A percentile compares a stretch with the other conserved stretches of the same genome.
phyloP scores from a whole-genome alignment of 1,140 invertebrate genomes.

The Dreissena polymorpha region DNA sequence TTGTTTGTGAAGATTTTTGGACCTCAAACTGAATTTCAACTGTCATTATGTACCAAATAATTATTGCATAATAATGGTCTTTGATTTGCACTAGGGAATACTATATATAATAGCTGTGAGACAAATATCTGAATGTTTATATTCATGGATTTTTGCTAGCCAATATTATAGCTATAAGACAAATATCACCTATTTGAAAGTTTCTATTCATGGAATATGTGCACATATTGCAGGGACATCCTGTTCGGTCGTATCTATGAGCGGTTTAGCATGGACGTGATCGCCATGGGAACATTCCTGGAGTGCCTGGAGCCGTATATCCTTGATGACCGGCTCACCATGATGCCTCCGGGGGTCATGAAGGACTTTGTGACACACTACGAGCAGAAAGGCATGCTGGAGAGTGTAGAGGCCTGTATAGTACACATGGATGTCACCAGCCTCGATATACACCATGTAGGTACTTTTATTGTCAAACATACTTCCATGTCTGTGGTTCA shows the following conservation, averaged over 20 bases:
- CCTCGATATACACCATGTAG: constrained; percentile 93
- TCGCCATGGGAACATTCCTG: constrained; percentile 80
- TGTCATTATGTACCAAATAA: no score
- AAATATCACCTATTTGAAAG: no score
- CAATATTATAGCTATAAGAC: no score
- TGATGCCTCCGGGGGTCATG: constrained; percentile 82
- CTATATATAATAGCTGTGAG: no score
- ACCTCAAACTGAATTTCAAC: no score
- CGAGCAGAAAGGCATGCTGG: constrained; percentile 79
- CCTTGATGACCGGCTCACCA: constrained; percentile 80
- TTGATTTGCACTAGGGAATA: no score
- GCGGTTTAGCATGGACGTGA: constrained; percentile 77
- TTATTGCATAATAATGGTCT: no score
- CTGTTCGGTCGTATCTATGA: constrained; percentile 81
- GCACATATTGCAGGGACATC: constrained; percentile 73
- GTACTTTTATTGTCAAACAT: background rate
- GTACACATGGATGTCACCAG: constrained; percentile 91
- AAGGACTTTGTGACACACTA: constrained; percentile 83
- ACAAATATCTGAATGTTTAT: no score
- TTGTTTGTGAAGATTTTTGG: no score
- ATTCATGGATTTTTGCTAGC: no score
- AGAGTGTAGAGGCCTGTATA: constrained; percentile 89
- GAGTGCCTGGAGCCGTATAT: constrained; percentile 83
- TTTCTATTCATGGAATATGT: no score
- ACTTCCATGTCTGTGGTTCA: background rate